Evolutionary conservation across 2,797 vertebrate species (phyloP).

Genomic region (Paedocypris micromegethes): DNA sequence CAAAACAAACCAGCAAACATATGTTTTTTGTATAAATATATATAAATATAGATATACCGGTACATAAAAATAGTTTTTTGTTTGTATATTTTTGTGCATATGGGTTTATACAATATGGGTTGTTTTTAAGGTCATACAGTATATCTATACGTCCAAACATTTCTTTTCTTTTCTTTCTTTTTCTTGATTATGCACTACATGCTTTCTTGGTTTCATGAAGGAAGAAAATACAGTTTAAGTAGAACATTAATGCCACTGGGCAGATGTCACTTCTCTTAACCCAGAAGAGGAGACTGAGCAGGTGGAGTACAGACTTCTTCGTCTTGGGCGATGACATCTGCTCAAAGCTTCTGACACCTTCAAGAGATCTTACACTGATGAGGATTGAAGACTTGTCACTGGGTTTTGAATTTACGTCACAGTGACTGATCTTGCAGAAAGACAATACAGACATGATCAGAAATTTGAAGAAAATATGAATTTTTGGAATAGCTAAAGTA

Average conservation of each 20-base stretch:
- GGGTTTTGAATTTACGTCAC: constrained; percentile 21
- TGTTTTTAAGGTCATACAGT: too few species aligned
- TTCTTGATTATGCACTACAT: too few species aligned
- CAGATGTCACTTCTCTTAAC: constrained; percentile 32
- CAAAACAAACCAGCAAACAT: too few species aligned
- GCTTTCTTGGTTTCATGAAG: constrained; percentile 15
- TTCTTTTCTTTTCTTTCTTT: too few species aligned
- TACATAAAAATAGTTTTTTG: too few species aligned
- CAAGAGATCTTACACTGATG: constrained; percentile 25
- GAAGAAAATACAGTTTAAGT: constrained; percentile 28
- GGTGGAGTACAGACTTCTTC: constrained; percentile 21
- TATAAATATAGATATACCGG: too few species aligned
- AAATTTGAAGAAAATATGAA: background rate
- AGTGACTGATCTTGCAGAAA: constrained; percentile 1
- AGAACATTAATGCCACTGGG: constrained; percentile 32
- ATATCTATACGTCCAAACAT: too few species aligned
- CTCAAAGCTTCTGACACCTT: constrained; percentile 31
- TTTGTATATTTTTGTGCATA: too few species aligned
- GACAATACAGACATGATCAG: too few species aligned
- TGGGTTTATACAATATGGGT: too few species aligned
- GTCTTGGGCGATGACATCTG: constrained; percentile 31
- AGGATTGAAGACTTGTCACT: constrained; percentile 25
- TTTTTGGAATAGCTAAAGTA: constrained; percentile 2
- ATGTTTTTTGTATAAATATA: too few species aligned
- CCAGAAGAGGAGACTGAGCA: constrained; percentile 11